phyloP scores from a whole-genome alignment of 2,888 invertebrate species.

The Strigamia transsilvanica region DNA sequence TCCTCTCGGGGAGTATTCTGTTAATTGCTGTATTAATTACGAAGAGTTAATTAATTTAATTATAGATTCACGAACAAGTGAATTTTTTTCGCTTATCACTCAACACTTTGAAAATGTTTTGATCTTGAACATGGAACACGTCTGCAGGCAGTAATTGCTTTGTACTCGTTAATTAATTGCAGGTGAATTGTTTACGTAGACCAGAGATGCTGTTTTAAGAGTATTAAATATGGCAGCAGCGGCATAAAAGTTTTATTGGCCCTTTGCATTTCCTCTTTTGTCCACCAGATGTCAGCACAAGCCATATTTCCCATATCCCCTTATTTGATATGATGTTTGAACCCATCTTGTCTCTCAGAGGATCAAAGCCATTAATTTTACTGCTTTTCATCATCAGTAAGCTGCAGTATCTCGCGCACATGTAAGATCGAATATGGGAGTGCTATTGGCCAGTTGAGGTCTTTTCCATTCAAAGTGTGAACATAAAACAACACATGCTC shows the following conservation, averaged over 20 bases:
- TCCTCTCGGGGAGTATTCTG: constrained; percentile 20
- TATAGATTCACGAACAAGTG: constrained; percentile 1
- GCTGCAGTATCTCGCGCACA: constrained; percentile 23
- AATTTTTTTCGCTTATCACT: background rate
- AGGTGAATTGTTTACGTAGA: background rate
- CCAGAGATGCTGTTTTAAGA: background rate
- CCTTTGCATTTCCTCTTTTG: constrained; percentile 18
- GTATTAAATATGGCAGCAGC: background rate
- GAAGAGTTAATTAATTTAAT: background rate
- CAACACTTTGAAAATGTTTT: background rate
- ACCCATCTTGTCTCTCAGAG: constrained; percentile 23
- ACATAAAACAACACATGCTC: constrained; percentile 47
- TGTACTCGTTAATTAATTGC: background rate
- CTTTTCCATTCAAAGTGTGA: constrained; percentile 46
- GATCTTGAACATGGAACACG: background rate
- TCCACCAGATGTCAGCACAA: constrained; percentile 25
- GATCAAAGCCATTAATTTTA: constrained; percentile 48
- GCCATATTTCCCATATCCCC: background rate
- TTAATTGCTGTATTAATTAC: constrained; percentile 38
- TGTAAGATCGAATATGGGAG: constrained; percentile 26
- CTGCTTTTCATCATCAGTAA: constrained; percentile 35
- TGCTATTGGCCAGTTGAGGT: constrained; percentile 40
- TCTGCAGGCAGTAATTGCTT: background rate
- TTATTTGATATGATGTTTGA: background rate
- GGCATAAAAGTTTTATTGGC: constrained; percentile 3